Percentiles rank a stretch among this genome's conserved stretches.
Evolutionary conservation across 2,797 vertebrate genomes (phyloP).

Genomic region (Distichodus sexfasciatus): DNA sequence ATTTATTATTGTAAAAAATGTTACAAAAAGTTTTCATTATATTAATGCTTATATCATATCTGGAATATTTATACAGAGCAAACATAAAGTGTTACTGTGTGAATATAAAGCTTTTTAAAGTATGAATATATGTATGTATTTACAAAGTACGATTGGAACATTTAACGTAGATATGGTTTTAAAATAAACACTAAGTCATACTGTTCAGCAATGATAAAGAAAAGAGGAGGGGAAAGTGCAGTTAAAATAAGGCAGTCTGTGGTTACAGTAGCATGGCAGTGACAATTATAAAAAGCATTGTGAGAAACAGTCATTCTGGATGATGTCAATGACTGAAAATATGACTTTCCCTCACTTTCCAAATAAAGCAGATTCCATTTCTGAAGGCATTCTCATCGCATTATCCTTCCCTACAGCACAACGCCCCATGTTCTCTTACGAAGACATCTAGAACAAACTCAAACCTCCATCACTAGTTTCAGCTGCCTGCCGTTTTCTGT

Average conservation of each 20-base stretch:
- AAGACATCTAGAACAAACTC: no score
- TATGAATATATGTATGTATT: slow-evolving; percentile 24
- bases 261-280: slow-evolving; percentile 24
- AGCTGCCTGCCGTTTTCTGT: no score
- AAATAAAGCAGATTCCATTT: no score
- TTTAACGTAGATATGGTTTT: neutral
- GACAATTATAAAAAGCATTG: no score
- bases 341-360: no score
- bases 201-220: neutral
- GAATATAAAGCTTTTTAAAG: slow-evolving; percentile 27
- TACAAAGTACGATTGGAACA: neutral
- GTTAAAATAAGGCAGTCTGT: slow-evolving; percentile 12
- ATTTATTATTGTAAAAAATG: slow-evolving; percentile 67
- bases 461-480: no score
- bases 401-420: no score
- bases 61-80: slow-evolving; percentile 59
- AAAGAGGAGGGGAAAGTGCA: slow-evolving; percentile 12
- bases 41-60: slow-evolving; percentile 35
- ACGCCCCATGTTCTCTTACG: no score
- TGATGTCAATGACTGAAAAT: neutral
- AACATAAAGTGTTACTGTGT: slow-evolving; percentile 46
- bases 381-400: no score
- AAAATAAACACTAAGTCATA: neutral
- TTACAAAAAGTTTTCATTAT: slow-evolving; percentile 58
- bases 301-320: no score